Conservation (phyloP, 1,140 invertebrate genomes). For the Drosophila sturtevanti region DNA sequence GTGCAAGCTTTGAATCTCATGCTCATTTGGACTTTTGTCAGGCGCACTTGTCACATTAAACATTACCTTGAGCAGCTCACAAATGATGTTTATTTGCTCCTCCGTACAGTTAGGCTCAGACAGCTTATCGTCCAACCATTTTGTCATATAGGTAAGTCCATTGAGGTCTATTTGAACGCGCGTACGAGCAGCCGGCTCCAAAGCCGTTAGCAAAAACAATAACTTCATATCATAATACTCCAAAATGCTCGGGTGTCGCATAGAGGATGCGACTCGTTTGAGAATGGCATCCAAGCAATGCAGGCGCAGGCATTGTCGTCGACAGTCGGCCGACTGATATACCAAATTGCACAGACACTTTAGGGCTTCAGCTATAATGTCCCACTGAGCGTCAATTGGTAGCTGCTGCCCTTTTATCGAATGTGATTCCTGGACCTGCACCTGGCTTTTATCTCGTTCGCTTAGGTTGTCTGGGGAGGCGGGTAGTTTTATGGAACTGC, state of each 20-base stretch:
- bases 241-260: conserved; percentile 85
- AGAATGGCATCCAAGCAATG: conserved; percentile 91
- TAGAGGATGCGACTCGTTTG: conserved; percentile 85
- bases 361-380: conserved; percentile 87
- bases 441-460: conserved; percentile 28
- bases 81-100: conserved; percentile 87
- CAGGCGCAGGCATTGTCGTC: conserved; percentile 86
- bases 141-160: conserved; percentile 91
- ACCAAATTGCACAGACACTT: conserved; percentile 96
- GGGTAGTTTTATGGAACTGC: conserved; percentile 31
- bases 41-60: conserved; percentile 92
- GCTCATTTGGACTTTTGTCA: conserved; percentile 85
- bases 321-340: conserved; percentile 90
- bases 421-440: conserved; percentile 19
- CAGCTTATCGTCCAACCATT: conserved; percentile 90
- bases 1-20: conserved; percentile 88
- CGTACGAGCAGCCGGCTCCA: conserved; percentile 88
- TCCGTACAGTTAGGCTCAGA: conserved; percentile 84
- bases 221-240: conserved; percentile 95
- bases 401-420: conserved; percentile 1
- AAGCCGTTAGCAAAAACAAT: conserved; percentile 93
- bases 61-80: conserved; percentile 94
- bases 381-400: conserved; percentile 37
- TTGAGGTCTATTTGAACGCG: conserved; percentile 90
- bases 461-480: conserved; percentile 83